Base-by-base conservation (phyloP, 2,888 invertebrate species). In the Notocelia uddmanniana region DNA sequence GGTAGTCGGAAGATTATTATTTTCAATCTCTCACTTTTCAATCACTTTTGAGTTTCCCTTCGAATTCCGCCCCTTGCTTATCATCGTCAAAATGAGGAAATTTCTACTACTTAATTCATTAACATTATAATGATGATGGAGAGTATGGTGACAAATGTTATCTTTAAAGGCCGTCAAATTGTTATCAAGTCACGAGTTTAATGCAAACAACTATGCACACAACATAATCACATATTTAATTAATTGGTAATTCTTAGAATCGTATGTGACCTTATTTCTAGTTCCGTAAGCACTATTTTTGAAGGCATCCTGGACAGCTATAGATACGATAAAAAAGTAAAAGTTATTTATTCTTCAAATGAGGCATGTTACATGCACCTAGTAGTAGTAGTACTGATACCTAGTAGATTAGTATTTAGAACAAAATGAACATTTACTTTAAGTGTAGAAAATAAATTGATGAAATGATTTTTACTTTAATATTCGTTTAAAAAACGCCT, bases 111-210 rank as follows among this genome's bases (percentile, higher is more conserved):
- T n/a, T 64, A 69, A 73, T 69, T 69, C 64, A 55, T 66, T 69
- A 66, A 59, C 73, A 59, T 26, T 52, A 59, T 58, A 48, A 41
- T 50, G 18, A 60, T 59, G 63, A 59, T 59, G 54, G 59, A 69
- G 23, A 60, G 54, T 37, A 66, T 59, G n/a, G 13, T 15, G 58
- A 58, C 64, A 45, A 41, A 31, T 66, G 48, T 67, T 73, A 73
- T 73, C 73, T 67, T 21, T 58, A 50, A 62, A 69, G 54, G 69
- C 59, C 70, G 69, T 73, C 66, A 67, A 73, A 48, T 26, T 66
- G 62, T 70, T 71, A 74, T 74, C 74, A 50, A 62, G 70, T 74
- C 74, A 74, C 74, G 74, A 68, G 71, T 68, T 60, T 19, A 67
- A 50, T 31, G 54, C 73, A 74, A 74, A 74, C 73, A 73, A 68